Evolutionary conservation across 2,113 vertebrate genomes (phyloP).

Genomic region (Bubo scandiacus): DNA sequence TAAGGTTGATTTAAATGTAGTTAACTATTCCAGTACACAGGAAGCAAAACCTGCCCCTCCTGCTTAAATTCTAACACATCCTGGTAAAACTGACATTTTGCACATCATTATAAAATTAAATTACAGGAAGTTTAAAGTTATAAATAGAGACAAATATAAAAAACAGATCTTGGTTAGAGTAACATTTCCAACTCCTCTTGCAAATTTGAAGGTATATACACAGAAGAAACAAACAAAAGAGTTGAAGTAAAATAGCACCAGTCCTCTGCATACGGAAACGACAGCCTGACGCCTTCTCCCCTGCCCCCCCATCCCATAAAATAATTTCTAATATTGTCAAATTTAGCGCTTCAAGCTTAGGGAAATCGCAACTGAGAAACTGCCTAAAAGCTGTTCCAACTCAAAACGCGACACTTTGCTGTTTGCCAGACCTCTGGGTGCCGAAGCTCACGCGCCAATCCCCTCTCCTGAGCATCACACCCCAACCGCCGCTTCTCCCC

Average conservation of each 20-base stretch:
- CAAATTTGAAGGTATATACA: background rate
- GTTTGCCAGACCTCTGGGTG: background rate
- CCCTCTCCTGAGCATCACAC: background rate
- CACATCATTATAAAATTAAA: background rate
- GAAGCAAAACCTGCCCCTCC: background rate
- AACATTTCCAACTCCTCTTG: background rate
- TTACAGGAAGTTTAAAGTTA: background rate
- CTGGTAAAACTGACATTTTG: background rate
- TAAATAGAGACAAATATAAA: background rate
- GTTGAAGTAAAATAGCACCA: slow-evolving; percentile 23
- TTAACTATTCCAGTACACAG: background rate
- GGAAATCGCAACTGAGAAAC: background rate
- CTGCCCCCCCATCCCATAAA: background rate
- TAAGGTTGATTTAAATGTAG: background rate
- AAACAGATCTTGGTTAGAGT: background rate
- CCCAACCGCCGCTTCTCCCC: background rate
- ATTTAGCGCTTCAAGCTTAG: background rate
- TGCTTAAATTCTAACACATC: background rate
- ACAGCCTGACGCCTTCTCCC: background rate
- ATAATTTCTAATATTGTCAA: background rate
- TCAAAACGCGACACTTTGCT: background rate
- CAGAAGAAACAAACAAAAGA: background rate
- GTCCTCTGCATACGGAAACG: background rate
- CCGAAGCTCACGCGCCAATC: background rate
- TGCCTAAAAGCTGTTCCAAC: background rate